Base-by-base conservation (phyloP, 2,888 invertebrate species). In the Pardosa pseudoannulata region DNA sequence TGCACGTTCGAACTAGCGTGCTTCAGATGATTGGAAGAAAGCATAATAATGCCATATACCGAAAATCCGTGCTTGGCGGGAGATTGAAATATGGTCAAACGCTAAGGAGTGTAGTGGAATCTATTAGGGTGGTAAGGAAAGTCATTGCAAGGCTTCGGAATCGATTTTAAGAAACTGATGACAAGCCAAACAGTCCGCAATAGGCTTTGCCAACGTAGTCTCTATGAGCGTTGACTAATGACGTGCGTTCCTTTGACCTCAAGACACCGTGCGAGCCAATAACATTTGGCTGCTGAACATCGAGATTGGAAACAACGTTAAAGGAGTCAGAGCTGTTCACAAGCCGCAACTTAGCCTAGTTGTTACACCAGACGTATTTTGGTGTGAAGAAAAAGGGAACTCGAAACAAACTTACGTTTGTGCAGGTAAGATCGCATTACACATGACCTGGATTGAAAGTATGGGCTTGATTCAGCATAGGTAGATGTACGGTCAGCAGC, bases 141-240 rank as follows among this genome's bases (percentile, higher is more conserved):
- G 46, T 46, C 16, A 46, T 46, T 46, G 11, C n/a, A n/a, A n/a
- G n/a, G n/a, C n/a, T n/a, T n/a, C n/a, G n/a, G n/a, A n/a, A n/a
- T n/a, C n/a, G n/a, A 2, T 2, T 16, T 16, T 16, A 16, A 9
- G 46, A 16, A 46, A 46, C 16, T 16, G 11, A 46, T 46, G 32
- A 32, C n/a, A 67, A 11, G 13, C 36, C 19, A 32, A 67, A 68
- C 7, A 68, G n/a, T n/a, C 0, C 68, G 0, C 31, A 13, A 68
- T n/a, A 13, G 16, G 19, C 19, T 68, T 32, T n/a, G 32, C 6
- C 36, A 13, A 9, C n/a, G n/a, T 68, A 9, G 0, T 9, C 19
- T 68, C 36, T 68, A 68, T 68, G 36, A 32, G 5, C 23, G 16
- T 36, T n/a, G 32, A 19, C 19, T n/a, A 68, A 32, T 68, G 68